These are phyloP conservation scores for Labroides dimidiatus DNA, from an alignment of 2,797 vertebrate genomes.

Conservation along the genomic window DNA sequence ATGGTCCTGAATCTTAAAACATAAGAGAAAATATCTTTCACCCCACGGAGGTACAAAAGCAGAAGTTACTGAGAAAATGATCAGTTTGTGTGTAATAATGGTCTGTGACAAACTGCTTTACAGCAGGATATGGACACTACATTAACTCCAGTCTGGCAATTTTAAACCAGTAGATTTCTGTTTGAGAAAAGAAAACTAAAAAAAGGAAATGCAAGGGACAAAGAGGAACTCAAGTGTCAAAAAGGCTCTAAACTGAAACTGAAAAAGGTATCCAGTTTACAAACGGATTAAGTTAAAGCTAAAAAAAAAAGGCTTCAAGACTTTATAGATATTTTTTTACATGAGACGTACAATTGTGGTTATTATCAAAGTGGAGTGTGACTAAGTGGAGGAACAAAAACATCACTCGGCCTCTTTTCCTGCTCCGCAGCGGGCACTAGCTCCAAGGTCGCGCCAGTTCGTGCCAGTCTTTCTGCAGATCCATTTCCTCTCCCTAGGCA, in stretches of 20 bases:
- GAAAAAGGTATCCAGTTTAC: slow-evolving; percentile 18
- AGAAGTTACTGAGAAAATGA: background rate
- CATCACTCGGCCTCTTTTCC: slow-evolving; percentile 53
- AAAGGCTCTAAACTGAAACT: slow-evolving; percentile 44
- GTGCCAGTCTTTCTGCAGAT: slow-evolving; percentile 94
- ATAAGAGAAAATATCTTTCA: slow-evolving; percentile 1
- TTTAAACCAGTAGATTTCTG: background rate
- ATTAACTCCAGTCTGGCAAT: slow-evolving; percentile 21
- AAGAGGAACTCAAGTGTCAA: background rate
- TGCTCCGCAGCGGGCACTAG: slow-evolving; percentile 87
- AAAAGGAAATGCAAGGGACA: slow-evolving; percentile 30
- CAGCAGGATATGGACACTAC: slow-evolving; percentile 1
- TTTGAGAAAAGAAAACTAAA: slow-evolving; percentile 30
- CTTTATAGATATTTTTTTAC: slow-evolving; percentile 42
- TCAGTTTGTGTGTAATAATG: background rate
- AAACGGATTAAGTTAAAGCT: slow-evolving; percentile 57
- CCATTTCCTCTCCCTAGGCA: slow-evolving; percentile 96
- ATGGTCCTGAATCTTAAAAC: slow-evolving; percentile 35
- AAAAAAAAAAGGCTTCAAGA: slow-evolving; percentile 50
- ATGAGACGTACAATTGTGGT: slow-evolving; percentile 34
- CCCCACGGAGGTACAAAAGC: background rate
- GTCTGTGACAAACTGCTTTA: slow-evolving; percentile 8
- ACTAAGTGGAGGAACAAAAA: slow-evolving; percentile 49
- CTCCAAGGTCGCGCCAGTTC: slow-evolving; percentile 95
- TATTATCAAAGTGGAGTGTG: slow-evolving; percentile 42